Conservation (phyloP, 2,888 invertebrate genomes). For the Zaprionus lineosus region DNA sequence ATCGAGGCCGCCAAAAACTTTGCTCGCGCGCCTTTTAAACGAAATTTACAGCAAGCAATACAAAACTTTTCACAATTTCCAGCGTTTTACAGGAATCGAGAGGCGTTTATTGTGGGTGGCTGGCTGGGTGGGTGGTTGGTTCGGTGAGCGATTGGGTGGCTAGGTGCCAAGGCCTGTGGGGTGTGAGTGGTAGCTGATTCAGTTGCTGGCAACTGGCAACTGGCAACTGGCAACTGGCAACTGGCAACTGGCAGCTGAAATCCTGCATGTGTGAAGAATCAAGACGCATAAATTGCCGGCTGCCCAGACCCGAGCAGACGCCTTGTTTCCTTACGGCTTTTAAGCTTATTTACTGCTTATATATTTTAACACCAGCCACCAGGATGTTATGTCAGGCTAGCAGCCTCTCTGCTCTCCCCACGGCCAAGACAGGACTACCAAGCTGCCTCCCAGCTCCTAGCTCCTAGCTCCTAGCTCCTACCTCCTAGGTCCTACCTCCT, state of each 20-base stretch:
- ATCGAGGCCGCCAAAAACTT: conserved; percentile 63
- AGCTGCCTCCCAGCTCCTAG: no score
- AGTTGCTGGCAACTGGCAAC: not conserved
- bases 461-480: not conserved
- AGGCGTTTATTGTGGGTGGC: not conserved
- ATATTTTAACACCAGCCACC: conserved; percentile 71
- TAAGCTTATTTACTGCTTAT: conserved; percentile 77
- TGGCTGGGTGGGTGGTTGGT: not conserved
- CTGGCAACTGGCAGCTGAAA: conserved; percentile 19
- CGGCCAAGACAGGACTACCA: no score
- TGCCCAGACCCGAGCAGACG: conserved; percentile 39
- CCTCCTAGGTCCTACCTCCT: no score
- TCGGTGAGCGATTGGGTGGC: no score
- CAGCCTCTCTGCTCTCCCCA: no score
- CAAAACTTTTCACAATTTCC: conserved; percentile 45
- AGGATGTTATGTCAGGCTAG: no score
- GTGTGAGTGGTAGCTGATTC: not conserved
- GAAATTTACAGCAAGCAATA: conserved; percentile 68
- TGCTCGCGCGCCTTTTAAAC: conserved; percentile 63
- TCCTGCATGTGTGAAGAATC: conserved; percentile 69
- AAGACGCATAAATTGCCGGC: conserved; percentile 70
- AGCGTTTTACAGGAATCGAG: conserved; percentile 14
- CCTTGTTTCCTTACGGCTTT: conserved; percentile 59
- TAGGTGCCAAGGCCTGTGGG: no score
- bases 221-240: conserved; percentile 18